Evolutionary conservation across 2,888 invertebrate genomes (phyloP), one percentile per base, ranked within the genome.

Genomic region (Cremastobaeus sp.): DNA sequence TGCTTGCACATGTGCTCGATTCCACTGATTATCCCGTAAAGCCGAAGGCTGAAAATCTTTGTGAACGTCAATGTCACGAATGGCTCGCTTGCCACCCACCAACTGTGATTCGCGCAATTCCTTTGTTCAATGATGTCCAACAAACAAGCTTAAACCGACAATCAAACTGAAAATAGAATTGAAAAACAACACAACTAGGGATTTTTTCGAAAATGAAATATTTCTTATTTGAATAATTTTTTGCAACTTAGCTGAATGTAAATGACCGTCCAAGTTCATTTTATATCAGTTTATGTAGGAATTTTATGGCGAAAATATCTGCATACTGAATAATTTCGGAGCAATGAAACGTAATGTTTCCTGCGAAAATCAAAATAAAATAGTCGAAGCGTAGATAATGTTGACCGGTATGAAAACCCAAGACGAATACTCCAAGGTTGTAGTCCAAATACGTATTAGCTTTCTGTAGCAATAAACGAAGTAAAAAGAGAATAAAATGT

Each of bases 1-100:
- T 62, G 43, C 65, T 55, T 59, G 37, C 71, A 54, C 64, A 48
- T 60, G 55, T 64, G 62, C 37, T 54, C 71, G 76, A 75, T 70
- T 76, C 74, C 55, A 68, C 76, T 81, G 79, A 81, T 80, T 80
- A 81, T 79, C 77, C 77, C 64, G 74, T 69, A 64, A 76, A 65
- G 75, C 78, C 76, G 68, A 76, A 77, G 79, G 76, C 74, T 75
- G 76, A 62, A 69, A 76, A 76, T 64, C 76, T 77, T 77, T 68
- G 73, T 70, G 68, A 74, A 77, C 76, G 74, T 77, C 76, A 74
- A 78, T 76, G 77, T 79, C 79, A 78, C 77, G 77, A 74, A 74
- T 43, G 37, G 32, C 65, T 65, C 60, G 68, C 74, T 75, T 64
- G 72, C 76, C 77, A 76, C 77, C 76, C 74, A 73, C 76, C 72